Conservation (phyloP, 2,797 vertebrate species). For the Cuniculus paca region DNA sequence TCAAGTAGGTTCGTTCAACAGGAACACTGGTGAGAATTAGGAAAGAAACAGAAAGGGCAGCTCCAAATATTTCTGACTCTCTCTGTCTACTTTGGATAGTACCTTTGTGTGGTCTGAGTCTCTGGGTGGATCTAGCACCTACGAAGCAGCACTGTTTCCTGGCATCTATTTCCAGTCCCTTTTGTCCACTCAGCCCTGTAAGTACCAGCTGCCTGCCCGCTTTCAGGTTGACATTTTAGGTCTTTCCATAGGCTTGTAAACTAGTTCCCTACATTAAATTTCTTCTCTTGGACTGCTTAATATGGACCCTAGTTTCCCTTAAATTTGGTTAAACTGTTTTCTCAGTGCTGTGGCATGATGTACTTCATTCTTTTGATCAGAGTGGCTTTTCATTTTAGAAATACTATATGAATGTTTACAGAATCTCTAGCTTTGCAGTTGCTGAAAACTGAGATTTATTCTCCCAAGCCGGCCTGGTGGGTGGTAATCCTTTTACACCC, state of each 20-base stretch:
- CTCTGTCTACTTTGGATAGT: not conserved
- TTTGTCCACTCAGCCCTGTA: not conserved
- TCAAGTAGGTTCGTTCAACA: not conserved
- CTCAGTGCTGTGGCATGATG: not conserved
- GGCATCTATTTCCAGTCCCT: not conserved
- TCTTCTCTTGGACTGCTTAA: not conserved
- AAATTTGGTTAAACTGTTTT: not conserved
- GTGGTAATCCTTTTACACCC: constrained; percentile 75
- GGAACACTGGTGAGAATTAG: not conserved
- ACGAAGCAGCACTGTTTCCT: not conserved
- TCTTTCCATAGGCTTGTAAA: not conserved
- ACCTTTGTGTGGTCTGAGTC: not conserved
- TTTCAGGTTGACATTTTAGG: not conserved
- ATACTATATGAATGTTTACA: constrained; percentile 57
- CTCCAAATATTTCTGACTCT: not conserved
- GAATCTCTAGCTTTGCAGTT: constrained; percentile 69
- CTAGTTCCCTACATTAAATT: not conserved
- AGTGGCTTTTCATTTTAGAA: constrained; percentile 66
- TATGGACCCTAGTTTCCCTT: not conserved
- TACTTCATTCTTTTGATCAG: constrained; percentile 8
- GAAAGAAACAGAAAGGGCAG: not conserved
- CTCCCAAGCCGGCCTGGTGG: constrained; percentile 69
- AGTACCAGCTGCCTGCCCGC: too few relatives aligned
- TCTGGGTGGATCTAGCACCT: not conserved
- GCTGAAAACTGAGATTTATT: constrained; percentile 67